Conservation (phyloP, 2,888 invertebrate species). For the Onthophagus sagittarius region DNA sequence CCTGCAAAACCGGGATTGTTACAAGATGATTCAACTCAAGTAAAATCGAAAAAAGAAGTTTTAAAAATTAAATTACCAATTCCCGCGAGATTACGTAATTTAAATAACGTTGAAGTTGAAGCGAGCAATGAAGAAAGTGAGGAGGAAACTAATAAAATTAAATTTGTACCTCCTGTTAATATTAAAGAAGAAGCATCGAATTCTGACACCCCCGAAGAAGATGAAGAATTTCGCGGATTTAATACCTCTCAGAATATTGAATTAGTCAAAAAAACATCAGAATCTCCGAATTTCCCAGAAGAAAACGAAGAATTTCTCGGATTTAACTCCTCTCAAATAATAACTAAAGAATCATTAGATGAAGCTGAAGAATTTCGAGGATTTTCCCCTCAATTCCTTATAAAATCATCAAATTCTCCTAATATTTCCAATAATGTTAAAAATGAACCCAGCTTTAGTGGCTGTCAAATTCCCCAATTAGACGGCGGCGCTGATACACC, state of each 20-base stretch:
- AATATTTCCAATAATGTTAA: neutral
- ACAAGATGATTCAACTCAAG: neutral
- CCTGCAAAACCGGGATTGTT: neutral
- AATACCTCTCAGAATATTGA: neutral
- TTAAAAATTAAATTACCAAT: constrained; percentile 5
- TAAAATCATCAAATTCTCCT: neutral
- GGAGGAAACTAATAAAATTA: neutral
- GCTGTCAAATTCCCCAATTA: constrained; percentile 39
- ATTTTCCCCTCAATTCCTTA: neutral
- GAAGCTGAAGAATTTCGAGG: neutral
- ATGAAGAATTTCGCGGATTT: neutral
- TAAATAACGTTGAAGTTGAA: neutral
- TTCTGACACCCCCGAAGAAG: neutral
- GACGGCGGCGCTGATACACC: constrained; percentile 32
- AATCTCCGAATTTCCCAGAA: neutral
- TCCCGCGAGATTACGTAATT: neutral
- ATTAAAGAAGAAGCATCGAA: neutral
- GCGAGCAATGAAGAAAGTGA: neutral
- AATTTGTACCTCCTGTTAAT: neutral
- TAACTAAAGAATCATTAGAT: neutral
- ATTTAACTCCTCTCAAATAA: neutral
- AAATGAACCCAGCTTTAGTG: too few species aligned
- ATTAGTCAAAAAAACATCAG: too few species aligned
- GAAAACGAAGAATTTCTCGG: neutral
- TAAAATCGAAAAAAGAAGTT: constrained; percentile 10